A percentile compares a stretch with the other conserved stretches of the same genome.
These are phyloP conservation scores for Lucifuga dentata DNA, from an alignment of 2,113 vertebrate species.

Conservation along the genomic window DNA sequence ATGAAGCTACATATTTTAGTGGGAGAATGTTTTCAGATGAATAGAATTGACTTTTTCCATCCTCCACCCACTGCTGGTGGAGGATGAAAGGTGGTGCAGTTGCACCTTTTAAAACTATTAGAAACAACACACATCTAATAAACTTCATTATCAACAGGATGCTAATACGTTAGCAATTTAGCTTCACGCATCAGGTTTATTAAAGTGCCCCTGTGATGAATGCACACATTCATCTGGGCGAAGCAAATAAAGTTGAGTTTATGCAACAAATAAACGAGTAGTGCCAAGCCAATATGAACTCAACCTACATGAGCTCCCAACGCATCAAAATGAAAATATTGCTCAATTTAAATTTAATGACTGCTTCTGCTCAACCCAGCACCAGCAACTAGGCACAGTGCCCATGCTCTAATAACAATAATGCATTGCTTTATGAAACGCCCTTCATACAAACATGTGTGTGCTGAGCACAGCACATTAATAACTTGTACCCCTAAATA, in stretches of 20 bases:
- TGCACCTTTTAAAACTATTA: slow-evolving; percentile 41
- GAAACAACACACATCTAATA: slow-evolving; percentile 45
- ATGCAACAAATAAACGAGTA: slow-evolving; percentile 74
- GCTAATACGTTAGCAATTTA: slow-evolving; percentile 71
- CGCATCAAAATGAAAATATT: slow-evolving; percentile 79
- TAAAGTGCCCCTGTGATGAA: slow-evolving; percentile 67
- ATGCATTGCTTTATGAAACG: slow-evolving; percentile 79
- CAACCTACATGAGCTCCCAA: slow-evolving; percentile 61
- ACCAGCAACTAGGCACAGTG: slow-evolving; percentile 64
- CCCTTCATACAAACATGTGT: slow-evolving; percentile 58
- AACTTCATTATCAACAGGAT: slow-evolving; percentile 52
- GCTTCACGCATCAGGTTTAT: slow-evolving; percentile 58
- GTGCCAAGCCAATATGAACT: slow-evolving; percentile 68
- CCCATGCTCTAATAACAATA: slow-evolving; percentile 80
- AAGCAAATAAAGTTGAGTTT: slow-evolving; percentile 70
- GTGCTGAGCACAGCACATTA: slow-evolving; percentile 43
- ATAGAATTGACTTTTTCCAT: slow-evolving; percentile 15
- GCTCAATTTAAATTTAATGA: slow-evolving; percentile 85
- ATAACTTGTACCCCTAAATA: slow-evolving; percentile 44
- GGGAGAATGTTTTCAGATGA: slow-evolving; percentile 16
- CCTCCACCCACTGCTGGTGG: not conserved
- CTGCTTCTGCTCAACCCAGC: slow-evolving; percentile 71
- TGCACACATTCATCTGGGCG: slow-evolving; percentile 38
- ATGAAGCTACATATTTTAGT: not conserved
- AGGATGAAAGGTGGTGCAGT: slow-evolving; percentile 26